Evolutionary conservation across 1,140 invertebrate species (phyloP), one percentile per base, ranked within the genome.

Genomic region (Cydia strobilella): DNA sequence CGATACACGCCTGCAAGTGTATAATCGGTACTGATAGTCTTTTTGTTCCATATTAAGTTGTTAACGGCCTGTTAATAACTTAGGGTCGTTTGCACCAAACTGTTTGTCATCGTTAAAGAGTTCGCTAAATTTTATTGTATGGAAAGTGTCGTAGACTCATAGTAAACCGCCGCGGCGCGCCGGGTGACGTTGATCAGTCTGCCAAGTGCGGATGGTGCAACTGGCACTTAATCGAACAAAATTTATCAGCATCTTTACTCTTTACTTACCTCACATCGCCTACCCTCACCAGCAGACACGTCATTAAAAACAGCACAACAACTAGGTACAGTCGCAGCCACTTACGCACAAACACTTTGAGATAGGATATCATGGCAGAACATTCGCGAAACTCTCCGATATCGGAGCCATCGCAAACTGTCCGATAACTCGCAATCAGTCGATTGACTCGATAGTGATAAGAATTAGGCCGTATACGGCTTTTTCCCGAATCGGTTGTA

Each of bases 291-390:
- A 69, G n/a, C 13, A 69, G 35, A 31, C 27, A 35, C 27, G 65
- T 69, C 31, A 69, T 35, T 35, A n/a, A 18, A 42, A 69, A 20
- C 65, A 69, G 65, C 31, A 69, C 18, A 31, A 69, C 27, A 31
- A 69, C 65, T 3, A 39, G 15, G 31, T 69, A 69, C 31, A 69
- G 31, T 15, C 65, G 27, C 10, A 69, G 5, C 65, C 65, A 69
- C 31, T 69, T 69, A 12, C 65, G 65, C 31, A 42, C 13, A 35
- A 31, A 9, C 65, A 69, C 65, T 69, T 39, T 69, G 31, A 69
- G 65, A 69, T 69, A 69, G 12, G 31, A 18, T 69, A 69, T 69
- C 65, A 69, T 69, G 7, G 31, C 31, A 15, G 65, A 69, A 69
- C 27, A 12, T 69, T 69, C 65, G 27, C 65, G 65, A 69, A 69